phyloP scores from a whole-genome alignment of 2,113 vertebrate species.

The Syrrhaptes paradoxus region DNA sequence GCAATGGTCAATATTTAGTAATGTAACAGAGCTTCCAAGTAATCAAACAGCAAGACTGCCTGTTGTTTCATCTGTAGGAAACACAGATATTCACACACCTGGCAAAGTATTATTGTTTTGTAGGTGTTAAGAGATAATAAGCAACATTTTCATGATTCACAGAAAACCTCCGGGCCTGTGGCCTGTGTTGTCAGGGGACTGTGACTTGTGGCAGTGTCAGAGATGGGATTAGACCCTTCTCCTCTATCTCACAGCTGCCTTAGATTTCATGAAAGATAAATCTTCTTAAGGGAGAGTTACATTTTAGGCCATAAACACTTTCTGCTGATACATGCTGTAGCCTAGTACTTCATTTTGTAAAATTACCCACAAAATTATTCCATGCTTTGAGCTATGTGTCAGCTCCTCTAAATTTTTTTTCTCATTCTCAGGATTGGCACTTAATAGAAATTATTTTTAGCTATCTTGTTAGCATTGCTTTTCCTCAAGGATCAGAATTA shows the following conservation, averaged over 20 bases:
- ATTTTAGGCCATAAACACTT: slow-evolving; percentile 49
- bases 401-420: neutral
- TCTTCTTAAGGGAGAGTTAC: slow-evolving; percentile 36
- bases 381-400: neutral
- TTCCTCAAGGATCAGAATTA: neutral
- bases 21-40: neutral
- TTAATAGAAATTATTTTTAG: neutral
- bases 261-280: slow-evolving; percentile 44
- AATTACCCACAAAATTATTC: neutral
- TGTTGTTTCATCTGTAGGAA: neutral
- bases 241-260: slow-evolving; percentile 47
- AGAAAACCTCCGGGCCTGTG: neutral
- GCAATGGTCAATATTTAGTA: neutral
- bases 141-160: neutral
- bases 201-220: neutral
- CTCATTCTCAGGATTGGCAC: neutral
- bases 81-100: neutral
- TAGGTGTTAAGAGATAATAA: neutral
- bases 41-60: neutral
- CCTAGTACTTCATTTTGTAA: slow-evolving; percentile 8
- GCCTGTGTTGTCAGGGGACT: neutral
- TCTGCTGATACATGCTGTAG: neutral
- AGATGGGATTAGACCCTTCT: slow-evolving; percentile 52
- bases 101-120: neutral
- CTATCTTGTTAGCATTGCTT: neutral